phyloP scores from a whole-genome alignment of 2,113 vertebrate species.

The Australoheros scitulus region DNA sequence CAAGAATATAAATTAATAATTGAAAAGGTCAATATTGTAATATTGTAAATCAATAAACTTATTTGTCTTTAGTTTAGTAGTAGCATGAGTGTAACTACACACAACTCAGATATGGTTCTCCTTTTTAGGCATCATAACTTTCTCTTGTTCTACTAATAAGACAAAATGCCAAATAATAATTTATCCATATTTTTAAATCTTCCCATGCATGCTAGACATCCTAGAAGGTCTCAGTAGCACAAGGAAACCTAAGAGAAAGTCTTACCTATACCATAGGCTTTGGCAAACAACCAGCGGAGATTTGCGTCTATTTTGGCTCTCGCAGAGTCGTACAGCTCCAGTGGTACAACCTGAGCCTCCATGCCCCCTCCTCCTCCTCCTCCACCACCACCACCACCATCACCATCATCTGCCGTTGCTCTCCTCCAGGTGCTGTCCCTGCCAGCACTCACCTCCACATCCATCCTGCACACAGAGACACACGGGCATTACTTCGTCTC shows the following conservation, averaged over 20 bases:
- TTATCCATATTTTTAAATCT: neutral
- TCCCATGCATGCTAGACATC: neutral
- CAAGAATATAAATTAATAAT: neutral
- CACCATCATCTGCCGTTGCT: slow-evolving; percentile 30
- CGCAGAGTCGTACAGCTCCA: slow-evolving; percentile 71
- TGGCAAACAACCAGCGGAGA: slow-evolving; percentile 96
- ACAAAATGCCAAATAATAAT: neutral
- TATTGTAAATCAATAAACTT: too few relatives aligned
- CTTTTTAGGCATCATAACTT: neutral
- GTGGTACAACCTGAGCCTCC: slow-evolving; percentile 62
- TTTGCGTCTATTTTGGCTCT: slow-evolving; percentile 98
- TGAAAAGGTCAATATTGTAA: neutral
- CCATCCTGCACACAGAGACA: slow-evolving; percentile 63
- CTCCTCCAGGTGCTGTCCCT: slow-evolving; percentile 70
- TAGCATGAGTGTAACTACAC: neutral
- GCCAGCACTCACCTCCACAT: slow-evolving; percentile 67
- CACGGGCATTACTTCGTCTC: neutral
- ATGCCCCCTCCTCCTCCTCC: slow-evolving; percentile 30
- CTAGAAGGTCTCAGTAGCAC: neutral
- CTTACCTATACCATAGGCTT: slow-evolving; percentile 94
- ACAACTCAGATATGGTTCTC: neutral
- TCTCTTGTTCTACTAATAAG: neutral
- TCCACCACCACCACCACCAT: neutral
- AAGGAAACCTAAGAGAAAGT: neutral
- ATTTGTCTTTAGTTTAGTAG: neutral